phyloP scores from a whole-genome alignment of 2,113 vertebrate genomes.

The Rhabdomys dilectus region DNA sequence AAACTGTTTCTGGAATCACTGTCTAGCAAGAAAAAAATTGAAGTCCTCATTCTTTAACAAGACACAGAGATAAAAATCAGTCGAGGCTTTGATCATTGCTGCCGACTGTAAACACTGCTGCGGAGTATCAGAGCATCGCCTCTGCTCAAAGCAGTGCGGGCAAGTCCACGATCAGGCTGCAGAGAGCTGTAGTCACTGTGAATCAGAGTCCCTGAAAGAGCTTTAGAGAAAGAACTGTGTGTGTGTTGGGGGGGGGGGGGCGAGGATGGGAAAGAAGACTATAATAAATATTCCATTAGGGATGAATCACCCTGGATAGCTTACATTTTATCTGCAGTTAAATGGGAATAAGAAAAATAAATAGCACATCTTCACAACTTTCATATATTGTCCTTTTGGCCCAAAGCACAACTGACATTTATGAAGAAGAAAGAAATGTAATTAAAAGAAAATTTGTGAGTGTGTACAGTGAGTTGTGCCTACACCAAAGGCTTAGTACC shows the following conservation, averaged over 20 bases:
- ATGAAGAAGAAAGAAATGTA: constrained; percentile 85
- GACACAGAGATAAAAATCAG: background rate
- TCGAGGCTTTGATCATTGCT: constrained; percentile 34
- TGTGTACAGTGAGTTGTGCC: constrained; percentile 86
- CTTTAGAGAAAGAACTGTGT: background rate
- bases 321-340: constrained; percentile 67
- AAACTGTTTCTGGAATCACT: background rate
- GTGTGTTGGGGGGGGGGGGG: too few species aligned
- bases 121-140: background rate
- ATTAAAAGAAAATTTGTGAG: constrained; percentile 93
- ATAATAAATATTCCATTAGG: constrained; percentile 38
- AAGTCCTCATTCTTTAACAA: background rate
- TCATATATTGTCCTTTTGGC: constrained; percentile 80
- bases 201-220: background rate
- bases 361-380: constrained; percentile 80
- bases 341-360: constrained; percentile 82
- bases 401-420: constrained; percentile 79
- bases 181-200: constrained; percentile 33
- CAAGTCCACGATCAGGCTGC: background rate
- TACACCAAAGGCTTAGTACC: constrained; percentile 89
- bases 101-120: background rate
- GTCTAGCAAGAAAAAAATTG: background rate
- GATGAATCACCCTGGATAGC: constrained; percentile 69
- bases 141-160: background rate
- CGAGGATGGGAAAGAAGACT: background rate